Conservation (phyloP, 2,113 vertebrate genomes). For the Petroica traversi region DNA sequence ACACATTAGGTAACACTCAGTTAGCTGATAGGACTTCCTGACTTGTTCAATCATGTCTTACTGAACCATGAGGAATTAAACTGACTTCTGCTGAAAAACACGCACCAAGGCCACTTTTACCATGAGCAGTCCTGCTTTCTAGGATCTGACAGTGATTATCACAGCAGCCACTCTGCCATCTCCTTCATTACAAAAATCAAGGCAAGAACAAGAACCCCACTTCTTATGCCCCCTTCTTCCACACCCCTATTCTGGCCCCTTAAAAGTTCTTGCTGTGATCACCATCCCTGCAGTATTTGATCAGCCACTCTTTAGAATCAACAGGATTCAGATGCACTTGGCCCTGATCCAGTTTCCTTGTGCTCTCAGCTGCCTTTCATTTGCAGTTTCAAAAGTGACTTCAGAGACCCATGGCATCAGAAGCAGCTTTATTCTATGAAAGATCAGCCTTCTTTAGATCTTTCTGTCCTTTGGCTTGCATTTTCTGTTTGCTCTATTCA, state of each 20-base stretch:
- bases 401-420: background rate
- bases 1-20: background rate
- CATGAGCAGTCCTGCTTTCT: background rate
- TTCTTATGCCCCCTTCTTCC: background rate
- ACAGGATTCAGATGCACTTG: background rate
- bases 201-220: background rate
- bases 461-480: background rate
- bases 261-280: background rate
- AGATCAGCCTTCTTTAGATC: background rate
- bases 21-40: background rate
- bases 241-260: background rate
- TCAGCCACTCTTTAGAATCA: background rate
- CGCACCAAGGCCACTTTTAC: background rate
- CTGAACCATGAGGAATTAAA: background rate
- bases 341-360: background rate
- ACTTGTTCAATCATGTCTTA: background rate
- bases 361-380: background rate
- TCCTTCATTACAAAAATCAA: background rate
- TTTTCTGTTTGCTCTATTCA: background rate
- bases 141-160: background rate
- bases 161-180: background rate
- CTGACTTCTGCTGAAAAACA: background rate
- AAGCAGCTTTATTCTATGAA: background rate
- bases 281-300: background rate
- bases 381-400: conserved; percentile 8